A percentile compares a stretch with the other conserved stretches of the same genome.
Conservation (phyloP, 2,113 vertebrate species). For the Callopanchax toddi region DNA sequence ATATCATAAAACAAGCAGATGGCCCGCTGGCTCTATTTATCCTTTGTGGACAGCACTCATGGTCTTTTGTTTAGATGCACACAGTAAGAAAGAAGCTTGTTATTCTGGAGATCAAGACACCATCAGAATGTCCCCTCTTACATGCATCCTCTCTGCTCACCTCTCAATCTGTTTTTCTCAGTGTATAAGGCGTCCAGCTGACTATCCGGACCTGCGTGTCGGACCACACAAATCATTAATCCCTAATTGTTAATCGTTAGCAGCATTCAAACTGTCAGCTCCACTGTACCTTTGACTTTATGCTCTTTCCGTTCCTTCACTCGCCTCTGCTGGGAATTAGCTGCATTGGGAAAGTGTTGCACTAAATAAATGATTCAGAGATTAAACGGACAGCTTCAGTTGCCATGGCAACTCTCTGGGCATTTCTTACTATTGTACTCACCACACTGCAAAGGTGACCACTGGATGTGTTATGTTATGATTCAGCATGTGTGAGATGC, state of each 20-base stretch:
- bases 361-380: slow-evolving; percentile 60
- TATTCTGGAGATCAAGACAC: background rate
- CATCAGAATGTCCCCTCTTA: background rate
- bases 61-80: slow-evolving; percentile 17
- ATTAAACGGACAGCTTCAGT: slow-evolving; percentile 61
- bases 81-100: slow-evolving; percentile 2
- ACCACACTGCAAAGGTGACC: slow-evolving; percentile 40
- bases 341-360: slow-evolving; percentile 40
- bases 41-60: slow-evolving; percentile 16
- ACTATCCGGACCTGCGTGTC: slow-evolving; percentile 11
- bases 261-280: slow-evolving; percentile 8
- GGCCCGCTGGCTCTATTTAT: slow-evolving; percentile 13
- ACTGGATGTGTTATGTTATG: background rate
- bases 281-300: background rate
- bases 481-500: background rate
- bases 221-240: background rate
- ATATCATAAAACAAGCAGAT: slow-evolving; percentile 38
- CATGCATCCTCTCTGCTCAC: background rate
- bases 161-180: background rate
- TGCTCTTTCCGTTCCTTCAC: slow-evolving; percentile 2
- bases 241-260: slow-evolving; percentile 21
- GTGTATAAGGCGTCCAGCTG: background rate
- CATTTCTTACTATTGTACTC: slow-evolving; percentile 43
- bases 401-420: slow-evolving; percentile 63
- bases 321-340: slow-evolving; percentile 25